Percentiles rank a stretch among this genome's conserved stretches.
Evolutionary conservation across 2,888 invertebrate species (phyloP).

Genomic region (Drosophila formosana): DNA sequence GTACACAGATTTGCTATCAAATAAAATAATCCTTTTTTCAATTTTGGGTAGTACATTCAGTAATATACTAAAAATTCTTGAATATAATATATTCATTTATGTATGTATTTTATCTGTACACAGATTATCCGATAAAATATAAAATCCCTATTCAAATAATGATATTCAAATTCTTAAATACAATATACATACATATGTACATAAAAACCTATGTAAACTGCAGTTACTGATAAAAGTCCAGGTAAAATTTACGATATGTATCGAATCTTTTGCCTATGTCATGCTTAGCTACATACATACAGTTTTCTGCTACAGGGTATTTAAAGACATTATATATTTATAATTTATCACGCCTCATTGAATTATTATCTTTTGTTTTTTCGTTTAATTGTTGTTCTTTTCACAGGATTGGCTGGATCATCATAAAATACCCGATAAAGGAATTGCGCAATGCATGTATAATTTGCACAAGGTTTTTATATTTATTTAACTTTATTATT

Average conservation of each 20-base stretch:
- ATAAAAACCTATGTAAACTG: too few species aligned
- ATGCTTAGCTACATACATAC: too few species aligned
- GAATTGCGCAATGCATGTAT: constrained; percentile 85
- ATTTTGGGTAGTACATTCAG: background rate
- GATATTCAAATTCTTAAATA: too few species aligned
- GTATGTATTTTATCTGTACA: too few species aligned
- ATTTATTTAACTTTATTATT: constrained; percentile 53
- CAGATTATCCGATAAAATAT: too few species aligned
- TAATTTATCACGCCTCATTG: constrained; percentile 68
- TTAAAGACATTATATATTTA: constrained; percentile 37
- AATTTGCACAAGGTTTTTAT: constrained; percentile 85
- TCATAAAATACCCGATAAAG: constrained; percentile 85
- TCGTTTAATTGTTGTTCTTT: constrained; percentile 64
- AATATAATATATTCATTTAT: too few species aligned
- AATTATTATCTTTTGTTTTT: constrained; percentile 57
- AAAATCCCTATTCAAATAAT: too few species aligned
- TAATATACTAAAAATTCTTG: too few species aligned
- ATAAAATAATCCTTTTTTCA: background rate
- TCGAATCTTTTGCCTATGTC: too few species aligned
- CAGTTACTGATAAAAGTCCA: too few species aligned
- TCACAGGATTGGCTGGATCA: constrained; percentile 85
- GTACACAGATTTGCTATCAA: background rate
- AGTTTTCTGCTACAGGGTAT: background rate
- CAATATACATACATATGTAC: too few species aligned
- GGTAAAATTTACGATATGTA: too few species aligned